These are phyloP conservation scores for Pammene aurita DNA, from an alignment of 2,888 invertebrate genomes.

Conservation along the genomic window DNA sequence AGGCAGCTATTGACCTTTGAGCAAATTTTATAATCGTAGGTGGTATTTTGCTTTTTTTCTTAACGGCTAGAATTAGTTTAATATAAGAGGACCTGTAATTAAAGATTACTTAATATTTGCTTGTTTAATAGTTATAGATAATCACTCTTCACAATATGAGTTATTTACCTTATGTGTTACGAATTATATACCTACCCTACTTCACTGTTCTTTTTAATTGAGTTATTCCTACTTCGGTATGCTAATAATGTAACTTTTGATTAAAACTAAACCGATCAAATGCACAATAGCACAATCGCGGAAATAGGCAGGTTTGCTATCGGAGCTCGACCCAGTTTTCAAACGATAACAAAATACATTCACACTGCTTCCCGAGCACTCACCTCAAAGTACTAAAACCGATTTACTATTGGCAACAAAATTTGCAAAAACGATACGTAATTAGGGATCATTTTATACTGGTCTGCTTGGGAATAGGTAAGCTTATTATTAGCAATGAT, in stretches of 20 bases:
- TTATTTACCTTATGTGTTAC: no score
- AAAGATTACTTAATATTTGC: no score
- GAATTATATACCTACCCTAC: no score
- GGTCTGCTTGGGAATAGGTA: not conserved
- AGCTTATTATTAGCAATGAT: constrained; percentile 72
- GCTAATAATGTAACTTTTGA: not conserved
- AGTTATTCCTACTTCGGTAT: no score
- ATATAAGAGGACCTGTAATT: no score
- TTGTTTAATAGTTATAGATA: no score
- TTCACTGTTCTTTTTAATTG: no score
- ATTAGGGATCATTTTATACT: not conserved
- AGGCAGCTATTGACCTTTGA: constrained; percentile 10
- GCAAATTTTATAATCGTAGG: constrained; percentile 2
- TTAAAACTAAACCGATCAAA: not conserved
- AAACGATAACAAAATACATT: constrained; percentile 57
- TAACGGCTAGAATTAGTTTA: no score
- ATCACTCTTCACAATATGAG: no score
- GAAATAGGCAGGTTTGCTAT: constrained; percentile 44
- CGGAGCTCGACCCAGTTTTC: constrained; percentile 53
- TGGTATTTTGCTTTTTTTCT: constrained; percentile 15
- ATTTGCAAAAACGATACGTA: not conserved
- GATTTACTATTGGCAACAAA: not conserved
- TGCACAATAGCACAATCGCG: constrained; percentile 20
- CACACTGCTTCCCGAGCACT: not conserved
- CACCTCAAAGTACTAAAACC: not conserved